Conservation (phyloP, 30 jellyfish, hydroid and myxozoan species). For the Cassiopea andromeda region DNA sequence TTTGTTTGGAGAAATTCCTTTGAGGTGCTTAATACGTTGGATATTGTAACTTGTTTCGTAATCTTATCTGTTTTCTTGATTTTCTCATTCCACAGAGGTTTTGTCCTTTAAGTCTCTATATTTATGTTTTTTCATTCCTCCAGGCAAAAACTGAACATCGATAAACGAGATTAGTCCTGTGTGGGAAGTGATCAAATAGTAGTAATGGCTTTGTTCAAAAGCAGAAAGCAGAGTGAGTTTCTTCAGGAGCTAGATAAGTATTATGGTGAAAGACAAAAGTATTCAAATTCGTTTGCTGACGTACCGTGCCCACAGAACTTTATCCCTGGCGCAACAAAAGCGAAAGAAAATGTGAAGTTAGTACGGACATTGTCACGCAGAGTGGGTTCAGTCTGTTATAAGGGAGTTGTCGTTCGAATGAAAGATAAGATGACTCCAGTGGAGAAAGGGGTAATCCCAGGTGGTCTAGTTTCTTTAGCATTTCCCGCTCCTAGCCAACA, state of each 20-base stretch:
- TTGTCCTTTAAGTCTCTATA: no score
- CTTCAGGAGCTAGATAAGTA: conserved; percentile 53
- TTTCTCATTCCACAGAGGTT: no score
- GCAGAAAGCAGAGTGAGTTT: conserved; percentile 55
- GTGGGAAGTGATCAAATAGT: neutral
- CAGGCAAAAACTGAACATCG: neutral
- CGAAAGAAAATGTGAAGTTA: conserved; percentile 32
- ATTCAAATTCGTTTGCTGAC: conserved; percentile 36
- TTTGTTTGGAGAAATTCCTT: no score
- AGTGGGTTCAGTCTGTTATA: conserved; percentile 78
- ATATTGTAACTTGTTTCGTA: no score
- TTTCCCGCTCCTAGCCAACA: conserved; percentile 88
- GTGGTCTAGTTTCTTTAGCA: conserved; percentile 69
- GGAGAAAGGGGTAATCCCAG: conserved; percentile 75
- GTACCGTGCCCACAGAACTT: conserved; percentile 85
- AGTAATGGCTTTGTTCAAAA: conserved; percentile 12
- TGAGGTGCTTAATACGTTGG: no score
- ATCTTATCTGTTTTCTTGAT: no score
- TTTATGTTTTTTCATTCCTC: neutral
- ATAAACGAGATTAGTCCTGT: neutral
- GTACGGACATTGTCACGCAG: conserved; percentile 38
- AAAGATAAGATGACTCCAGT: conserved; percentile 55
- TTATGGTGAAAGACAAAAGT: conserved; percentile 53
- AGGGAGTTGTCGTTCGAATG: conserved; percentile 67
- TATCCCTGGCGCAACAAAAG: conserved; percentile 85